Conservation (phyloP, 2,113 vertebrate species). For the Xenopus borealis region DNA sequence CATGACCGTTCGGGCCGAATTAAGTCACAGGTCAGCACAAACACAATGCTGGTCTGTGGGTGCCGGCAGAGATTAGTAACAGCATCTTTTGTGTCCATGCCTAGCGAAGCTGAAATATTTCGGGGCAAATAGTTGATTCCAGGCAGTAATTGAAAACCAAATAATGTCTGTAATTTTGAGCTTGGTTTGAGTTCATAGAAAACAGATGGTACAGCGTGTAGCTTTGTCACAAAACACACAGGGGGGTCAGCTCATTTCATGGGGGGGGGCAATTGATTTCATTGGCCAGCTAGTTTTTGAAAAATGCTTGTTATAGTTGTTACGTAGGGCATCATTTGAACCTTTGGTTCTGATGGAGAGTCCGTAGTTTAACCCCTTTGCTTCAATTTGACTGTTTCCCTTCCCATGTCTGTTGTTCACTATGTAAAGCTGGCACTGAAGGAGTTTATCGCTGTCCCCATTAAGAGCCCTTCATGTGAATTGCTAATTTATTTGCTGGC, state of each 20-base stretch:
- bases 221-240: no score
- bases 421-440: background rate
- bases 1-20: no score
- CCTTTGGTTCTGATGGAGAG: background rate
- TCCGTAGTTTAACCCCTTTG: background rate
- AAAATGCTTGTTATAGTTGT: constrained; percentile 10
- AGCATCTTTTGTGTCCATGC: no score
- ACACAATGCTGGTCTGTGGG: no score
- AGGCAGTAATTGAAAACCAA: background rate
- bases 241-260: constrained; percentile 2
- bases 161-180: background rate
- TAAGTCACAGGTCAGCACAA: no score
- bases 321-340: background rate
- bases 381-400: background rate
- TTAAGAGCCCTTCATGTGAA: constrained; percentile 12
- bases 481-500: constrained; percentile 25
- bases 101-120: background rate
- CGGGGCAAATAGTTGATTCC: background rate
- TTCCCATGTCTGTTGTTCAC: background rate
- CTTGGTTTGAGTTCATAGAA: background rate
- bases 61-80: no score
- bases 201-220: constrained; percentile 3
- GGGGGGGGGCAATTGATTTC: background rate
- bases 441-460: constrained; percentile 24
- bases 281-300: constrained; percentile 12